These are phyloP conservation scores for Noctua pronuba DNA, from an alignment of 2,888 invertebrate genomes.

Conservation along the genomic window DNA sequence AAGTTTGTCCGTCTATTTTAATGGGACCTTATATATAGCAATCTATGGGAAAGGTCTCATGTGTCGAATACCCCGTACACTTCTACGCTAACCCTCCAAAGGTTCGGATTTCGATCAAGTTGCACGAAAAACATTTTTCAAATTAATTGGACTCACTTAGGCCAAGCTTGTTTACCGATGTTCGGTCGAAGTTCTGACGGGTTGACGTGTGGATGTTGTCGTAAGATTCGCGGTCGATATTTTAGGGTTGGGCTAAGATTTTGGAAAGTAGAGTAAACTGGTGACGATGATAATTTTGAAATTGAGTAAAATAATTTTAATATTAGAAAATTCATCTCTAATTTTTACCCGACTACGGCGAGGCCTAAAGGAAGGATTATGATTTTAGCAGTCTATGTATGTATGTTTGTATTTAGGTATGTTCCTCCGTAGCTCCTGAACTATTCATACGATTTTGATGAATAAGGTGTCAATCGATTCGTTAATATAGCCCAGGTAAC, in stretches of 20 bases:
- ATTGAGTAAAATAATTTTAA: not conserved
- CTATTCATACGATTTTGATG: no score
- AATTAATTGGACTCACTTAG: slow-evolving; percentile 73
- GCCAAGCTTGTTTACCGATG: slow-evolving; percentile 68
- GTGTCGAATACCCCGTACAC: not conserved
- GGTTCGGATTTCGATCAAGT: slow-evolving; percentile 70
- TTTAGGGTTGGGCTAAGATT: slow-evolving; percentile 18
- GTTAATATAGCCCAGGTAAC: no score
- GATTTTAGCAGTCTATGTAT: no score
- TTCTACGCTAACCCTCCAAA: slow-evolving; percentile 60
- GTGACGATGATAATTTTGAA: not conserved
- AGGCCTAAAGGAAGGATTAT: no score
- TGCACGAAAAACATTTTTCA: slow-evolving; percentile 76
- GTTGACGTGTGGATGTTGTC: slow-evolving; percentile 52
- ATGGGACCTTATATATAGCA: no score
- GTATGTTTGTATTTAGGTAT: no score
- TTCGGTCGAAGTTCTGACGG: slow-evolving; percentile 54
- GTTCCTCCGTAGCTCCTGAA: no score
- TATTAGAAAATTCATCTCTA: not conserved
- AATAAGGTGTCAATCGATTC: no score
- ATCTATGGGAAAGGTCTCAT: slow-evolving; percentile 2
- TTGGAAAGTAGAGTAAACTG: not conserved
- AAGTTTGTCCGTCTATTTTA: no score
- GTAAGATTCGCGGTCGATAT: slow-evolving; percentile 43
- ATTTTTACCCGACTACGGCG: no score